Evolutionary conservation across 2,113 vertebrate species (phyloP), one percentile per base, ranked within the genome.

Genomic region (Leptosomus discolor): DNA sequence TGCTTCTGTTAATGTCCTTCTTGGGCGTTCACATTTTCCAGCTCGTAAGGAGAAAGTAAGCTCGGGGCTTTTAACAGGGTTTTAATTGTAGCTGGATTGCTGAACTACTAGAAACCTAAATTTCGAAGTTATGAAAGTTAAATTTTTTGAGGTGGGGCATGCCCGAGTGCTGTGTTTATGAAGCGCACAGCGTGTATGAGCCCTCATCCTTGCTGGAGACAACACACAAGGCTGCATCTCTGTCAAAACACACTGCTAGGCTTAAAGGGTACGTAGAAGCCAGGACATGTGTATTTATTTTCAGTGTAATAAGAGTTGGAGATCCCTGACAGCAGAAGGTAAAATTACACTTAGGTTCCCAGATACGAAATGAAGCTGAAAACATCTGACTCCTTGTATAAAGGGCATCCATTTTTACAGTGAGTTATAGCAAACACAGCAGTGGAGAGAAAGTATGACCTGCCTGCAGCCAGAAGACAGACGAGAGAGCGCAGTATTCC

Each of bases 361-460:
- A 2, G 39, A 75, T 39, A 81, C 19, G 91, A 94, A 91, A 29
- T 34, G 46, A 94, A 89, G 46, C 69, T 81, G 93, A 85, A 95
- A 92, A 46, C 26, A 75, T 46, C 34, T 36, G 58, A 67, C 50
- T 89, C 6, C 50, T 74, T 37, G 18, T 30, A 57, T 53, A 79
- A 87, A 93, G 65, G n/a, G 12, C 56, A 88, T 75, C n/a, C 75
- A 20, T 87, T 94, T 96, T 94, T 89, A 74, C 37, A 64, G 57
- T 50, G 53, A 84, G 46, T 91, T 95, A 75, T 29, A 56, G 65
- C 18, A 58, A 94, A 85, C 71, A 58, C 29, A 75, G 39, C 26
- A 30, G 41, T 41, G 27, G 77, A 75, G 51, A 58, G 65, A 67
- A 92, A 75, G 43, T 87, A 75, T 3, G 30, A 77, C 58, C n/a